Conservation (phyloP, 2,113 vertebrate genomes). For the Pungitius pungitius region DNA sequence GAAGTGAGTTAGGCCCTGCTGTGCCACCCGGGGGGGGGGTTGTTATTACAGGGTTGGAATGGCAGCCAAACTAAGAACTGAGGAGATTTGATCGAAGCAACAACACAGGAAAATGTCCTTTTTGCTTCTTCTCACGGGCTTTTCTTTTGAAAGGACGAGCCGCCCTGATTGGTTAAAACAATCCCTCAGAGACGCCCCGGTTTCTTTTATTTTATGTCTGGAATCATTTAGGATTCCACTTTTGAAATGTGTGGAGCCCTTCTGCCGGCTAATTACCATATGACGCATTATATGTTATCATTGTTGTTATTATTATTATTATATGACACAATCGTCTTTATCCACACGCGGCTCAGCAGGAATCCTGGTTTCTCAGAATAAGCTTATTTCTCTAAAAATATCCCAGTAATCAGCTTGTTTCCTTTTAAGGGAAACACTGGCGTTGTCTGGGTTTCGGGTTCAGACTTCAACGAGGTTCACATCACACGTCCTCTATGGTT, state of each 20-base stretch:
- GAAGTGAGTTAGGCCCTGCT: slow-evolving; percentile 59
- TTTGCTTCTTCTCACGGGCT: slow-evolving; percentile 7
- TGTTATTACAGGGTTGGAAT: slow-evolving; percentile 54
- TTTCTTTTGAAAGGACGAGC: neutral
- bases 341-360: no score
- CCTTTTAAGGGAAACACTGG: no score
- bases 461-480: no score
- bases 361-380: neutral
- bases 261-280: neutral
- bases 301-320: no score
- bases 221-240: neutral
- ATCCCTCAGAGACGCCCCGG: slow-evolving; percentile 1
- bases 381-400: neutral
- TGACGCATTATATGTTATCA: neutral
- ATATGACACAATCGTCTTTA: no score
- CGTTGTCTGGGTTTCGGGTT: no score
- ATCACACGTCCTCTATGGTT: no score
- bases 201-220: neutral
- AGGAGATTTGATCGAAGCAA: slow-evolving; percentile 61
- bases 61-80: slow-evolving; percentile 22
- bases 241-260: slow-evolving; percentile 3
- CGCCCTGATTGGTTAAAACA: neutral
- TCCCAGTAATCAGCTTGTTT: neutral
- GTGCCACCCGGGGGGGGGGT: slow-evolving; percentile 27
- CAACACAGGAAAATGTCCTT: slow-evolving; percentile 58